phyloP scores from a whole-genome alignment of 2,888 invertebrate genomes.

The Dorcus hopei region DNA sequence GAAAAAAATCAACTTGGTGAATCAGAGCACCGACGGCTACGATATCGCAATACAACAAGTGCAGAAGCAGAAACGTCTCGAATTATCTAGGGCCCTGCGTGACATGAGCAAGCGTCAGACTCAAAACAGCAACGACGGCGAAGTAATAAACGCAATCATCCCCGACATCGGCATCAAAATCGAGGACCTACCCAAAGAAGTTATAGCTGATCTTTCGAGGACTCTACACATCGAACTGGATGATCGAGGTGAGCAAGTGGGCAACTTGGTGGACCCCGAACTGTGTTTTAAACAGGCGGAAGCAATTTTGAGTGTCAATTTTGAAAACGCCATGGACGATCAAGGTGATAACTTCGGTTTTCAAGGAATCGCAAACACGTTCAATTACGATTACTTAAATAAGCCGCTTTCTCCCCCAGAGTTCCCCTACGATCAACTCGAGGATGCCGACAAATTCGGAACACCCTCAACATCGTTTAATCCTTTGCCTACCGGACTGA shows the following conservation, averaged over 20 bases:
- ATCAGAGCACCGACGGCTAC: conserved; percentile 35
- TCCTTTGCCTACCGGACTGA: neutral
- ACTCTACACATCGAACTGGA: conserved; percentile 27
- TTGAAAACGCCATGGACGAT: conserved; percentile 2
- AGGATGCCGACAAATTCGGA: neutral
- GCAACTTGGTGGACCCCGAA: conserved; percentile 22
- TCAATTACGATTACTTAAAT: conserved; percentile 15
- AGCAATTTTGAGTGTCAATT: conserved; percentile 19
- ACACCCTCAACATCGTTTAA: neutral
- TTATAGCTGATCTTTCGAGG: conserved; percentile 39
- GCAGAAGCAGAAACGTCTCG: conserved; percentile 42
- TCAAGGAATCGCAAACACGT: neutral
- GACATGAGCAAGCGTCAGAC: conserved; percentile 36
- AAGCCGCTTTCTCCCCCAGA: conserved; percentile 1
- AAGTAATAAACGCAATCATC: conserved; percentile 42
- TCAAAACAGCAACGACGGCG: conserved; percentile 29
- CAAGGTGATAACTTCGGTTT: neutral
- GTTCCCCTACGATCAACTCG: neutral
- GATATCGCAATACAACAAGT: conserved; percentile 43
- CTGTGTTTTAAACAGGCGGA: conserved; percentile 27
- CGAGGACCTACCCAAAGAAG: conserved; percentile 41
- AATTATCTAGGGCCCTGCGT: conserved; percentile 43
- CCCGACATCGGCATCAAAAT: conserved; percentile 46
- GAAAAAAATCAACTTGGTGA: conserved; percentile 43
- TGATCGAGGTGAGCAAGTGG: neutral